Base-by-base conservation (phyloP, 2,797 vertebrate species). In the Schizopygopsis pylzovi region DNA sequence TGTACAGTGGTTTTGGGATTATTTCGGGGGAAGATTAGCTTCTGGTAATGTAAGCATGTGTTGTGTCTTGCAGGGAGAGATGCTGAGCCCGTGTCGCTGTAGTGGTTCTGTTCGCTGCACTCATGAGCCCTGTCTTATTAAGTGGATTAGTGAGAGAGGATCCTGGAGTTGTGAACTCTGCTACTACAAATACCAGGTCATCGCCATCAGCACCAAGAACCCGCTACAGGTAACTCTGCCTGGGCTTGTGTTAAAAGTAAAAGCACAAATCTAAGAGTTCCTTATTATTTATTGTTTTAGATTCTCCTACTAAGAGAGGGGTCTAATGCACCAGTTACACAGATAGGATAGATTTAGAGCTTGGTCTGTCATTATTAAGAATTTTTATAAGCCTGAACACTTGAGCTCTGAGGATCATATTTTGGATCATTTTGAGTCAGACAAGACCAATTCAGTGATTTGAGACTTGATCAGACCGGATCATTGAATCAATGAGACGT, bases 151-250 rank as follows among this genome's bases (percentile, higher is more conserved):
- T 0, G 96, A 97, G 90, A 92, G 96, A 37, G 96, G 96, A 88
- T 97, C 96, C 89, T 97, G 96, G 96, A 97, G 96, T 92, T 97
- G 96, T 73, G 96, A 97, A 89, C 94, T 97, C 86, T 97, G 96
- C 92, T 97, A 96, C 93, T 97, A 97, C 93, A 97, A 97, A 90
- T 97, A 97, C 86, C 96, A 97, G 18, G 96, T 97, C 91, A 95
- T 97, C 89, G 95, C 96, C 93, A 97, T 97, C 94, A 97, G 96
- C 95, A 96, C 96, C 93, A 97, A 97, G 94, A 97, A 97, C 92
- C 96, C 96, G 79, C 95, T 97, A 88, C 96, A 97, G 96, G 96
- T 97, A 71, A 56, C 33, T 45, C 54, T 70, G 18, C 20, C n/a
- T 80, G n/a, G 18, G 33, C 47, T 78, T 78, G 41, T 73, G 16